A percentile compares a stretch with the other conserved stretches of the same genome.
These are phyloP conservation scores for Siphonodentalium dalli DNA, from an alignment of 2,888 invertebrate species.

Conservation along the genomic window DNA sequence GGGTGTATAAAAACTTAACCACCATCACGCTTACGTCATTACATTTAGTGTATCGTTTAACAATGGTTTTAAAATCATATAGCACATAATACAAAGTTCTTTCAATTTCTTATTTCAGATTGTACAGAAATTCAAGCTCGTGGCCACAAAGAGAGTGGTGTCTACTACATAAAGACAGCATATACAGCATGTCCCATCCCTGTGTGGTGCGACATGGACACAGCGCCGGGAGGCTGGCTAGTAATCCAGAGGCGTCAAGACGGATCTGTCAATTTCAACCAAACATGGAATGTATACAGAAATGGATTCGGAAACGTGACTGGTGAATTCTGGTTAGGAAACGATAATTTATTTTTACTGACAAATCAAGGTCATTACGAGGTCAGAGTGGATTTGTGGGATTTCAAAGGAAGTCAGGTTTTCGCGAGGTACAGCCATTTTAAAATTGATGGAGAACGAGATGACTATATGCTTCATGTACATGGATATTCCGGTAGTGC, in stretches of 20 bases:
- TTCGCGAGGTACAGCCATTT: slow-evolving; percentile 56
- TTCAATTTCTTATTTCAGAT: slow-evolving; percentile 49
- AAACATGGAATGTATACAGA: slow-evolving; percentile 56
- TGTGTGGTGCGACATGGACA: slow-evolving; percentile 74
- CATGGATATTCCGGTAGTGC: slow-evolving; percentile 73
- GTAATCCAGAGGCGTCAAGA: slow-evolving; percentile 50
- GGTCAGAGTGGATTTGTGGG: slow-evolving; percentile 60
- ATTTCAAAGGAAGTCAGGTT: slow-evolving; percentile 59
- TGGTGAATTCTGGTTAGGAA: slow-evolving; percentile 59
- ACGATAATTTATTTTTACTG: slow-evolving; percentile 60
- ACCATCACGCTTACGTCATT: too few species aligned
- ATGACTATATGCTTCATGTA: slow-evolving; percentile 53
- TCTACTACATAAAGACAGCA: slow-evolving; percentile 56
- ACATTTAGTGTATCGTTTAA: too few species aligned
- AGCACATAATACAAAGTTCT: too few species aligned
- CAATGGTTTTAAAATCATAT: too few species aligned
- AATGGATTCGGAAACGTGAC: slow-evolving; percentile 58
- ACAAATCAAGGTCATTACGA: slow-evolving; percentile 58
- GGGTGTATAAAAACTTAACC: too few species aligned
- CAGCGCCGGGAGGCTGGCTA: slow-evolving; percentile 66
- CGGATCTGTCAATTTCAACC: slow-evolving; percentile 48
- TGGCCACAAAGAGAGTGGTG: slow-evolving; percentile 51
- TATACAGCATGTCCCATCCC: slow-evolving; percentile 59
- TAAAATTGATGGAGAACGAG: slow-evolving; percentile 58
- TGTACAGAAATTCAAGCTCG: slow-evolving; percentile 49